Evolutionary conservation across 1,140 invertebrate genomes (phyloP), one percentile per base, ranked within the genome.

Genomic region (Diachasma alloeum): DNA sequence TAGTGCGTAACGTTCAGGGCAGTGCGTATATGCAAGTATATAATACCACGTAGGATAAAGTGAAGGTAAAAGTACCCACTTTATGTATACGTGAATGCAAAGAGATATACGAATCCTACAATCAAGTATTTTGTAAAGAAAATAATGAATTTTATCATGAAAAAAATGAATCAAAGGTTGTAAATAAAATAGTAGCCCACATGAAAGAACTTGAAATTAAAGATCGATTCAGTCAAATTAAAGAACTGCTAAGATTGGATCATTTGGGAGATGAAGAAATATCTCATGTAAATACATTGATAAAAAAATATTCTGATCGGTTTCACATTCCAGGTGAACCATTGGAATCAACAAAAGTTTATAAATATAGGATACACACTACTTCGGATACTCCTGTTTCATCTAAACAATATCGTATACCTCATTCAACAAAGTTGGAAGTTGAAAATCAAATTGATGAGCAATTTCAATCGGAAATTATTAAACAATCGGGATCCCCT

Each of bases 371-470:
- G 17, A 76, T 76, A 4, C 59, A 48, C 1, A 13, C 24, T 0
- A 74, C 6, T 39, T 31, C 15, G 10, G 39, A 74, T 13, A 39
- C 63, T 0, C 72, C 72, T 8, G 53, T 74, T 0, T 24, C 76
- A 37, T 72, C 75, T 17, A 82, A 83, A 79, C 74, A 63, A 19
- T 83, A 81, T 76, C 22, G 80, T 17, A 81, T 81, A 48, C 81
- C 81, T 0, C 69, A 79, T 22, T 72, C 80, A n/a, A 76, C 78
- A 19, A 79, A 77, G 75, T 11, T 71, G 31, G 83, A 84, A 76
- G 68, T 84, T 56, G 46, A 81, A 42, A 75, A 48, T 0, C 82
- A 85, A 78, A 83, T 85, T 53, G n/a, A n/a, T n/a, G n/a, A n/a
- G n/a, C n/a, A n/a, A n/a, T n/a, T n/a, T n/a, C n/a, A n/a, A n/a